These are phyloP conservation scores for Silurus glanis DNA, from an alignment of 2,113 vertebrate genomes.

Conservation along the genomic window DNA sequence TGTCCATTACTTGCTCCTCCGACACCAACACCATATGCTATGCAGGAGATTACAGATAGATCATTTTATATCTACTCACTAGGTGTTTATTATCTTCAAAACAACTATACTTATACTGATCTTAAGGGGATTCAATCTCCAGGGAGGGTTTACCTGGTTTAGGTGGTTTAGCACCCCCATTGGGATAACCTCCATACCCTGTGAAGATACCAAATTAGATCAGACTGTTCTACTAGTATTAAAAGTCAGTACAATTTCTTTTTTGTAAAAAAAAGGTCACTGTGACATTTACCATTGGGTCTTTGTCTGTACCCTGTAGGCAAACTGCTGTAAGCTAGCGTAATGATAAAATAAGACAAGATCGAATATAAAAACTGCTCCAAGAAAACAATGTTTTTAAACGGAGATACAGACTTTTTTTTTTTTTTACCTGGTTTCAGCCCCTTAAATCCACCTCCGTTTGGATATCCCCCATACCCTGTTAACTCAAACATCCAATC, in stretches of 20 bases:
- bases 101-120: neutral
- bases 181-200: slow-evolving; percentile 37
- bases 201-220: neutral
- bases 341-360: neutral
- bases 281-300: slow-evolving; percentile 8
- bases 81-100: neutral
- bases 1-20: slow-evolving; percentile 29
- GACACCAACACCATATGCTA: neutral
- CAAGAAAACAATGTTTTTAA: neutral
- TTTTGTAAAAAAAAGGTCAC: neutral
- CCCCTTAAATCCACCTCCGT: slow-evolving; percentile 15
- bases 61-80: neutral
- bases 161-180: slow-evolving; percentile 24
- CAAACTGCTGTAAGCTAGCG: slow-evolving; percentile 14
- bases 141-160: slow-evolving; percentile 42
- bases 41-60: neutral
- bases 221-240: neutral
- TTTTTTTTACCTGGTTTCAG: slow-evolving; percentile 21
- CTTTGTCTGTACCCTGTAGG: slow-evolving; percentile 6
- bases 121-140: neutral
- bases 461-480: slow-evolving; percentile 38
- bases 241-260: neutral
- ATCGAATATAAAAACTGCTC: neutral
- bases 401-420: neutral
- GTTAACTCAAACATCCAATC: neutral